Conservation (phyloP, 2,888 invertebrate genomes). For the Thereva unica region DNA sequence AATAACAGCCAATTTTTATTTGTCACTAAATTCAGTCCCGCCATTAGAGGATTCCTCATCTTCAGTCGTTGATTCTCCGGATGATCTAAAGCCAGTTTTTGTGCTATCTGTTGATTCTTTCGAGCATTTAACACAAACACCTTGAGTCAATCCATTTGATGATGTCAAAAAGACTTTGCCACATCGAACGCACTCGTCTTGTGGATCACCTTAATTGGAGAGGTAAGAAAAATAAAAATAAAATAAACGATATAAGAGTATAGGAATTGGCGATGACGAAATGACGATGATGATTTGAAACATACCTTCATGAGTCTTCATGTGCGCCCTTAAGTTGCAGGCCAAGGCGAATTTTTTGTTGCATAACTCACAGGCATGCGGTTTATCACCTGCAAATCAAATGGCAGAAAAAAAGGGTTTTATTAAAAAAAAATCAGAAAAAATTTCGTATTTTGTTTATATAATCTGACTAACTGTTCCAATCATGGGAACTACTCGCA, state of each 20-base stretch:
- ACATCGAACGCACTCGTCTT: conserved; percentile 65
- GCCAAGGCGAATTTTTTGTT: conserved; percentile 73
- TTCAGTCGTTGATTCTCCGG: conserved; percentile 53
- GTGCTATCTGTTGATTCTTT: conserved; percentile 47
- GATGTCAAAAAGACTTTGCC: conserved; percentile 61
- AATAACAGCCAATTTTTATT: conserved; percentile 41
- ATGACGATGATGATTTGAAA: conserved; percentile 21
- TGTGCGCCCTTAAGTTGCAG: conserved; percentile 72
- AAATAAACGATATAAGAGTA: conserved; percentile 29
- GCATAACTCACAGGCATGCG: conserved; percentile 71
- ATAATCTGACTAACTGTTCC: no score
- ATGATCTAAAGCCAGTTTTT: conserved; percentile 50
- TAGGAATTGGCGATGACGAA: no score
- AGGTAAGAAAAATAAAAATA: conserved; percentile 11
- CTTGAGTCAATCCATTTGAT: conserved; percentile 52
- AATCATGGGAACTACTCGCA: no score
- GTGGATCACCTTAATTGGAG: conserved; percentile 61
- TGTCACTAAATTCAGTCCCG: conserved; percentile 51
- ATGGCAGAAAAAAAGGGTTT: conserved; percentile 5
- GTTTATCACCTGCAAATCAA: conserved; percentile 68
- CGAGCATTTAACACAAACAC: conserved; percentile 55
- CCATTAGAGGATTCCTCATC: conserved; percentile 53
- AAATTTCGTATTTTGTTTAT: no score
- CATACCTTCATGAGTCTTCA: conserved; percentile 74
- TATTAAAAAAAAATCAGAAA: background rate